phyloP scores from a whole-genome alignment of 2,888 invertebrate species.

The Maniola hyperantus region DNA sequence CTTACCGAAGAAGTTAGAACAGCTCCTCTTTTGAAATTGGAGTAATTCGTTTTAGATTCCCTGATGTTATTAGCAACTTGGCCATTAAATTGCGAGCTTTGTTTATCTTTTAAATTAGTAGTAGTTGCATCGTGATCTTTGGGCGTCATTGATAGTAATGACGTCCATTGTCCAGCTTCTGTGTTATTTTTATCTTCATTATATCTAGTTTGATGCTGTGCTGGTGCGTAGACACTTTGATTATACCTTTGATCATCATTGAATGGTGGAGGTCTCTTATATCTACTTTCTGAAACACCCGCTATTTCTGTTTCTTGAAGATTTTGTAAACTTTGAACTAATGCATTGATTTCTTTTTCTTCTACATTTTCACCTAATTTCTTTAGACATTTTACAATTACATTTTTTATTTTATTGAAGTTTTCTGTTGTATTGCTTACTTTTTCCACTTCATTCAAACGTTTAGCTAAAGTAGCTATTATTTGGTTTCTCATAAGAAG shows the following conservation, averaged over 20 bases:
- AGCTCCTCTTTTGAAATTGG: conserved; percentile 15
- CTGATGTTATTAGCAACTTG: background rate
- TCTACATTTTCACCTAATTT: conserved; percentile 48
- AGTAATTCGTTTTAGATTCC: conserved; percentile 18
- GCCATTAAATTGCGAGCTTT: background rate
- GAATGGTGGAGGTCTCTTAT: background rate
- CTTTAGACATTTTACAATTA: conserved; percentile 49
- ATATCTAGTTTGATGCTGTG: background rate
- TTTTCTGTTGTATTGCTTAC: conserved; percentile 47
- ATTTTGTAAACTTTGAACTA: conserved; percentile 4
- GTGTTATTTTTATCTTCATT: conserved; percentile 8
- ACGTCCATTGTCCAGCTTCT: conserved; percentile 25
- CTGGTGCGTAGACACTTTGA: background rate
- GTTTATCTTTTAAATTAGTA: background rate
- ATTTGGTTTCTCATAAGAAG: conserved; percentile 40
- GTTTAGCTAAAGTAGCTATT: conserved; percentile 51
- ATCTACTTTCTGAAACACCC: background rate
- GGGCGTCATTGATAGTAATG: conserved; percentile 28
- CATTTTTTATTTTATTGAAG: conserved; percentile 53
- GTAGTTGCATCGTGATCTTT: background rate
- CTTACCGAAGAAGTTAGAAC: conserved; percentile 16
- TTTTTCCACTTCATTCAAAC: conserved; percentile 54
- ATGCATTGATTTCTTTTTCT: conserved; percentile 42
- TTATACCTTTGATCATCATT: background rate
- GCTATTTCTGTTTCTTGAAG: background rate